Evolutionary conservation across 2,888 invertebrate genomes (phyloP).

Genomic region (Nebria salina): DNA sequence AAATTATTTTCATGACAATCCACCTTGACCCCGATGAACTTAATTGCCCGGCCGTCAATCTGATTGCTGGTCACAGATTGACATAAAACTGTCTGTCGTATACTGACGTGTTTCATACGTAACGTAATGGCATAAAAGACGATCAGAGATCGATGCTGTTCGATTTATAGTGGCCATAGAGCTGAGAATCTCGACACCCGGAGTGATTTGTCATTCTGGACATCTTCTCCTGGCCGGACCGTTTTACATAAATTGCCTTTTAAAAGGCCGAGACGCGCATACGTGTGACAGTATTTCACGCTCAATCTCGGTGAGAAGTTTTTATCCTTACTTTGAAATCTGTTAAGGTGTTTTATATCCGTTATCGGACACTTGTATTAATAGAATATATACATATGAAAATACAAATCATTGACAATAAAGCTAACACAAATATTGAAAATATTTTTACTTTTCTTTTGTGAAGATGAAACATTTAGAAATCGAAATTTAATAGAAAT

Average conservation of each 20-base stretch:
- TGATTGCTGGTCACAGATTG: conserved; percentile 16
- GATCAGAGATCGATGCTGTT: conserved; percentile 21
- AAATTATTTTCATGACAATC: too few relatives aligned
- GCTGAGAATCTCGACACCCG: conserved; percentile 9
- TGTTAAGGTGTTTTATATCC: background rate
- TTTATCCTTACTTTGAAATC: background rate
- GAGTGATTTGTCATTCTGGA: conserved; percentile 38
- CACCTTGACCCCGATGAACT: conserved; percentile 29
- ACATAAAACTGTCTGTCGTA: conserved; percentile 26
- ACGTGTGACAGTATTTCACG: conserved; percentile 25
- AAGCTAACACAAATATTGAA: background rate
- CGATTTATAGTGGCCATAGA: conserved; percentile 20
- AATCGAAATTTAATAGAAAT: too few relatives aligned
- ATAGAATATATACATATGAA: background rate
- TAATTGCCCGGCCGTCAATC: conserved; percentile 29
- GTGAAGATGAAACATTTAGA: too few relatives aligned
- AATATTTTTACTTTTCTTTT: too few relatives aligned
- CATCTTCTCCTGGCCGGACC: conserved; percentile 10
- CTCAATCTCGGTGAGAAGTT: conserved; percentile 25
- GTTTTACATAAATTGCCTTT: conserved; percentile 38
- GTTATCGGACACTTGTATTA: background rate
- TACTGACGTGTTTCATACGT: conserved; percentile 2
- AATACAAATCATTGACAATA: background rate
- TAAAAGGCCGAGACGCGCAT: conserved; percentile 22
- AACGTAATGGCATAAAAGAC: conserved; percentile 18